phyloP scores from a whole-genome alignment of 2,797 vertebrate species.

The Sylvia borin region DNA sequence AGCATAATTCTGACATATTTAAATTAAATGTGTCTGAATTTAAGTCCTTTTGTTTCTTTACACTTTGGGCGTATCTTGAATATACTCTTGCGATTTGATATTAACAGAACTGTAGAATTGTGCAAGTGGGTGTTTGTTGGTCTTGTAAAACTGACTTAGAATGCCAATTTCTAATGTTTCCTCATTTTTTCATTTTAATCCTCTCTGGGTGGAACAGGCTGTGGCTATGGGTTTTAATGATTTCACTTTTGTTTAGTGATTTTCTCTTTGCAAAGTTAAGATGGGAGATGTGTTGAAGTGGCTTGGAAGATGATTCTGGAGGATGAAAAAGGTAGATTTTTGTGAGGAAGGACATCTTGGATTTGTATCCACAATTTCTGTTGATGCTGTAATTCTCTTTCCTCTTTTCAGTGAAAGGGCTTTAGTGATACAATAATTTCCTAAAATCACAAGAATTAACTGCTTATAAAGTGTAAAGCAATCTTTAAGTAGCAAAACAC shows the following conservation, averaged over 20 bases:
- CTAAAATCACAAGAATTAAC: neutral
- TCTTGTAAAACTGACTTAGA: neutral
- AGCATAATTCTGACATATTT: neutral
- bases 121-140: neutral
- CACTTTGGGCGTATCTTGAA: neutral
- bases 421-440: neutral
- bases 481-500: neutral
- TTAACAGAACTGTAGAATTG: neutral
- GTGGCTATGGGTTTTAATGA: neutral
- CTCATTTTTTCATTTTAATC: neutral
- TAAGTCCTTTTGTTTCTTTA: neutral
- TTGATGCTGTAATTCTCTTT: neutral
- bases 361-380: neutral
- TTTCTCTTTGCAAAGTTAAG: neutral
- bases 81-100: neutral
- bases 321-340: neutral
- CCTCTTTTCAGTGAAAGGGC: neutral
- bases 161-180: neutral
- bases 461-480: neutral
- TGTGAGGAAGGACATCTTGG: neutral
- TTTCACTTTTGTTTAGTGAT: neutral
- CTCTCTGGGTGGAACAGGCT: neutral
- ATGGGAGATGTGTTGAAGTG: neutral
- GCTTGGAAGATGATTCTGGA: neutral
- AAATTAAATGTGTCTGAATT: neutral